Evolutionary conservation across 2,797 vertebrate species (phyloP), one percentile per base, ranked within the genome.

Genomic region (Menidia menidia): DNA sequence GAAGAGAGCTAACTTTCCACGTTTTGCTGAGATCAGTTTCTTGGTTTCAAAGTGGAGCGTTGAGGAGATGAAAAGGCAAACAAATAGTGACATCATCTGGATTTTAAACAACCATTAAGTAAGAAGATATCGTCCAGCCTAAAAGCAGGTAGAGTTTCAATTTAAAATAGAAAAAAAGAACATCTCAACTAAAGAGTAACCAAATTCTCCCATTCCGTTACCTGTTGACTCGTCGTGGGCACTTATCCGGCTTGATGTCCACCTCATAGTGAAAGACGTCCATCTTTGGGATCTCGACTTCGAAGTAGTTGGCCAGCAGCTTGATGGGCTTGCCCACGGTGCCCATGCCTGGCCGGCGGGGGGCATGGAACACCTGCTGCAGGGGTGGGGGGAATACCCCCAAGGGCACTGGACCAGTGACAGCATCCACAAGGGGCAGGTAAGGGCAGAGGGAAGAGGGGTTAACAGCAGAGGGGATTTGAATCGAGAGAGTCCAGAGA

Each of bases 241-340:
- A 99, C 94, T 99, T 99, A 90, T 99, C 98, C 0, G 98, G 98
- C 89, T 99, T 99, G 90, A 99, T 99, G 92, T 99, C 98, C 92
- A 99, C 97, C 91, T 99, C 98, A 75, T 99, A 99, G 86, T 99
- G 98, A 85, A 94, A 98, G 68, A 99, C 97, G 55, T 99, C 97
- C 76, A 99, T 99, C 92, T 99, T 99, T 85, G 98, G 98, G 92
- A 99, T 99, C 91, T 99, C 97, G 89, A 99, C 97, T 82, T 99
- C 97, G 78, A 99, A 99, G 90, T 98, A 99, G 92, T 99, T 99
- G 90, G 98, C 98, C 92, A 99, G 94, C 88, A 99, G 95, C 89
- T 98, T 98, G 94, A 99, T 99, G 84, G 97, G 97, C 87, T 99
- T 99, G 85, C 98, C 98, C 35, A 99, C 96, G 0, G 97, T 99